Evolutionary conservation across 2,888 invertebrate species (phyloP), one percentile per base, ranked within the genome.

Genomic region (Apotomis capreana): DNA sequence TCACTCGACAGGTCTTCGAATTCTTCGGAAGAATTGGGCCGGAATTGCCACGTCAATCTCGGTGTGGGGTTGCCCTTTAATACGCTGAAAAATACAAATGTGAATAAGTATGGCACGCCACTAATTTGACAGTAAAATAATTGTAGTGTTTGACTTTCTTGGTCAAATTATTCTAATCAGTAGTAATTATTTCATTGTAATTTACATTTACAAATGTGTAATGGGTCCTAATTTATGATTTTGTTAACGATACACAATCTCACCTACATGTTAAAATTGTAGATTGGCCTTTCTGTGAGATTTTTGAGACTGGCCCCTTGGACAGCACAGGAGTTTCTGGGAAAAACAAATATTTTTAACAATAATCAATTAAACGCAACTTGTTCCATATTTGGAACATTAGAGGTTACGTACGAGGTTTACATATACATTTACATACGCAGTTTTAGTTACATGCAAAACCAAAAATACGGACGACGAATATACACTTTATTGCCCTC

Each of bases 201-300:
- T 4, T 4, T 40, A 40, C 5, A 5, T 1, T 4, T 40, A 6
- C 40, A 40, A 40, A 6, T 40, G 5, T 40, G 6, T 6, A 4
- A 40, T 40, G 26, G 26, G 40, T 40, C 5, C 3, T 9, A 0
- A 12, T 9, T 26, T 26, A 40, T 52, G n/a, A 36, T 68, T 65
- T 49, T 63, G 64, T 61, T 73, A 68, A 58, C 40, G 74, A 81
- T 81, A 84, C 78, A 82, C 75, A 89, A 84, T 90, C 92, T 92
- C 90, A 92, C 92, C 92, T 92, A 92, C 92, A 92, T 91, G 90
- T 81, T 79, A 92, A 81, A 79, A 81, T 81, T 55, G 85, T 77
- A 0, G 88, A 71, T 12, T 80, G 74, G 52, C 88, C 89, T 73
- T 78, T 81, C 3, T 74, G 79, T 0, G 79, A 72, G 8, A 75